Evolutionary conservation across 1,140 invertebrate species (phyloP), one percentile per base, ranked within the genome.

Genomic region (Asbolus verrucosus): DNA sequence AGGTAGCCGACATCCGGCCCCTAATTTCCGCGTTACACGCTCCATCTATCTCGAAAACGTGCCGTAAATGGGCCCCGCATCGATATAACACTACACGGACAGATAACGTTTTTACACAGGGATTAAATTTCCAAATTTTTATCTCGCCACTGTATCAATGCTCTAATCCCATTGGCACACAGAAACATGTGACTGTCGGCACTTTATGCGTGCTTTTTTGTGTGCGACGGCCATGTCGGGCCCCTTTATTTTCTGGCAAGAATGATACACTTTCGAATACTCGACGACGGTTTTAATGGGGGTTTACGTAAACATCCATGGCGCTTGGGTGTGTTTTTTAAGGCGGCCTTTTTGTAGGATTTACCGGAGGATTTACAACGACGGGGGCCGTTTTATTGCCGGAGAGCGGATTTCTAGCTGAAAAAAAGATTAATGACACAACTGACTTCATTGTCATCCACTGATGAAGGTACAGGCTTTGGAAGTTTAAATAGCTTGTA

Each of bases 51-150:
- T 14, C 27, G 24, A 54, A 54, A 54, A 54, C 46, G 46, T 62
- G 59, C 59, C 59, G 36, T 36, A 61, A 61, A 38, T 19, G 43
- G 18, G 24, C 24, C 43, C 11, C 39, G 39, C 39, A 43, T 43
- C 39, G 39, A n/a, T n/a, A n/a, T n/a, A n/a, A 50, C 43, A 33
- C 24, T 36, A 36, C 36, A 62, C 36, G 16, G 6, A 9, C 36
- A 14, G 59, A 62, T 36, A 62, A 39, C 59, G 30, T 62, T 62
- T 36, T 62, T 62, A 62, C 36, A 62, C 59, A 62, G 14, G 36
- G 27, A 62, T 62, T 62, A 62, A 62, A 62, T 62, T 62, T 62
- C 59, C 8, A 36, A 62, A 62, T 62, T 62, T n/a, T 62, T 62
- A 62, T 62, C 59, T 62, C 16, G 59, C 36, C 59, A 62, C 59